Conservation (phyloP, 1,140 invertebrate genomes). For the Triops cancriformis region DNA sequence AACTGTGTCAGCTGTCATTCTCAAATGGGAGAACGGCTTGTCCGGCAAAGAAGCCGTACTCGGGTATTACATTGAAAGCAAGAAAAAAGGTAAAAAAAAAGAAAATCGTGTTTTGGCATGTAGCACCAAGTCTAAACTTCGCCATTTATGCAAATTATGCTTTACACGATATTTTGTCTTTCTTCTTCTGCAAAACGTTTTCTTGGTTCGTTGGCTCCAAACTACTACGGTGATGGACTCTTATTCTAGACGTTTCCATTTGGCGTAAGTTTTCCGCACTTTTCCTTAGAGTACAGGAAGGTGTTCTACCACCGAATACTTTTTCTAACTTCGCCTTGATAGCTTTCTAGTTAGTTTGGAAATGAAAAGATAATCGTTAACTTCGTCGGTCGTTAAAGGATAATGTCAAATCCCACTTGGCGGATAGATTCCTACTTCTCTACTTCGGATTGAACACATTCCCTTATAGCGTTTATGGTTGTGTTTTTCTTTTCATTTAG, state of each 20-base stretch:
- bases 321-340: not conserved
- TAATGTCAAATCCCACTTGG: no score
- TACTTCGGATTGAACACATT: not conserved
- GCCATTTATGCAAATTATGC: no score
- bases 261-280: not conserved
- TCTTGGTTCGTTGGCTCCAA: slow-evolving; percentile 13
- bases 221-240: not conserved
- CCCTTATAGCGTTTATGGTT: slow-evolving; percentile 16
- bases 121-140: not conserved
- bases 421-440: no score
- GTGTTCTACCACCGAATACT: not conserved
- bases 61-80: slow-evolving; percentile 87
- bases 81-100: slow-evolving; percentile 59
- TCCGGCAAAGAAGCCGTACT: slow-evolving; percentile 75
- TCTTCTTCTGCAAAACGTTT: slow-evolving; percentile 22
- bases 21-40: slow-evolving; percentile 79
- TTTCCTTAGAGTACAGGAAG: not conserved
- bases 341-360: not conserved
- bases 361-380: no score
- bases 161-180: slow-evolving; percentile 2
- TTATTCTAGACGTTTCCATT: slow-evolving; percentile 9
- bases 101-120: no score
- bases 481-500: not conserved
- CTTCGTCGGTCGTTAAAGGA: no score
- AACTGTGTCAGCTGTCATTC: slow-evolving; percentile 70